Evolutionary conservation across 2,797 vertebrate species (phyloP).

Genomic region (Eutrigla gurnardus): DNA sequence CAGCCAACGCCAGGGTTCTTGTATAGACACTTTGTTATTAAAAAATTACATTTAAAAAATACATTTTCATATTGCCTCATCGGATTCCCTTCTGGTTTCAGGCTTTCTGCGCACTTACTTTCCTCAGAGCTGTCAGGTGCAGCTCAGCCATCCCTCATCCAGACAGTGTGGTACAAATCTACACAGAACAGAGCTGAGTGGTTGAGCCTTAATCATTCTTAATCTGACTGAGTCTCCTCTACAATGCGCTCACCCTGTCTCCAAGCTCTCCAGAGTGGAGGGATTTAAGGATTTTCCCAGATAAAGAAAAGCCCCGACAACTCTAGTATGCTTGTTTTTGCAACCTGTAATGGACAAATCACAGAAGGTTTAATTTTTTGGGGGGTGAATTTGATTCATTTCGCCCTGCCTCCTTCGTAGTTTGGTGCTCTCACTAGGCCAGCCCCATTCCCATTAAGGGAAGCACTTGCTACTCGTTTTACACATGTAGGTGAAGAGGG

Average conservation of each 20-base stretch:
- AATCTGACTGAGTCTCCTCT: constrained; percentile 64
- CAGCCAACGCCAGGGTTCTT: too few species aligned
- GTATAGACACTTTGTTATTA: too few species aligned
- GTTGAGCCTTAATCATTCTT: constrained; percentile 64
- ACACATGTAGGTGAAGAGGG: constrained; percentile 41
- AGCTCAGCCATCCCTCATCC: constrained; percentile 58
- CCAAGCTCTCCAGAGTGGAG: constrained; percentile 38
- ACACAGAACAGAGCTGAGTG: constrained; percentile 45
- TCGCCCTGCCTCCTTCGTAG: constrained; percentile 1
- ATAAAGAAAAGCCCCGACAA: constrained; percentile 60
- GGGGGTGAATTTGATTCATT: constrained; percentile 7
- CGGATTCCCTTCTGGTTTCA: too few species aligned
- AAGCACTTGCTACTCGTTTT: constrained; percentile 36
- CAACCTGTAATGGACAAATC: constrained; percentile 24
- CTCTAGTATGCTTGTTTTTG: constrained; percentile 30
- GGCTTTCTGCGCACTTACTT: not conserved
- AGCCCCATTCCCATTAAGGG: constrained; percentile 23
- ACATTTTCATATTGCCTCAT: too few species aligned
- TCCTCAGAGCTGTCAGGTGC: constrained; percentile 49
- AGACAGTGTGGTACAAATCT: constrained; percentile 38
- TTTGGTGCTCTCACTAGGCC: constrained; percentile 7
- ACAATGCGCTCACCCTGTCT: constrained; percentile 52
- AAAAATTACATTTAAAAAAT: too few species aligned
- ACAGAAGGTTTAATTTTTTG: not conserved
- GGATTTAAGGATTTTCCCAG: constrained; percentile 54